A percentile compares a stretch with the other conserved stretches of the same genome.
phyloP scores from a whole-genome alignment of 2,888 invertebrate species.

The Leptinotarsa peninsularis region DNA sequence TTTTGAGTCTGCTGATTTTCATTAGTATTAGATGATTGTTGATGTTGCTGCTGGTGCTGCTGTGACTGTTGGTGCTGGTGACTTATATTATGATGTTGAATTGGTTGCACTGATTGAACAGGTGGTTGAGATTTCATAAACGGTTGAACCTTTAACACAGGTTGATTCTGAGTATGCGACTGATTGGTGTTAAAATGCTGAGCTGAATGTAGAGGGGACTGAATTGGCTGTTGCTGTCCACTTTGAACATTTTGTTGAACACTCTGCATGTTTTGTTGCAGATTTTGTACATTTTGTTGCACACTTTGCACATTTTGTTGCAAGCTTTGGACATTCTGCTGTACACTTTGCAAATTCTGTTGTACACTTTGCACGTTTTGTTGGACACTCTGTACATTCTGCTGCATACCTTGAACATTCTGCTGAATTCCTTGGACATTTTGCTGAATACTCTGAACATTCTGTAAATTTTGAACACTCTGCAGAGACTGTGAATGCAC shows the following conservation, averaged over 20 bases:
- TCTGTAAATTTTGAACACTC: constrained; percentile 42
- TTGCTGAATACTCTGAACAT: constrained; percentile 44
- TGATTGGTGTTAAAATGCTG: constrained; percentile 48
- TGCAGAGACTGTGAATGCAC: constrained; percentile 48
- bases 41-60: constrained; percentile 47
- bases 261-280: constrained; percentile 46
- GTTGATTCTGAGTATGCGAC: constrained; percentile 55
- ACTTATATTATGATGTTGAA: constrained; percentile 53
- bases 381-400: constrained; percentile 38
- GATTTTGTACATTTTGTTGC: constrained; percentile 45
- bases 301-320: constrained; percentile 42
- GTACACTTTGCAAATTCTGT: constrained; percentile 43
- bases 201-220: constrained; percentile 46
- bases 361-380: constrained; percentile 44
- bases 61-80: constrained; percentile 50
- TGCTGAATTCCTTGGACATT: constrained; percentile 38
- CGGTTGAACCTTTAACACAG: constrained; percentile 61
- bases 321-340: constrained; percentile 31
- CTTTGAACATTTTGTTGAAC: constrained; percentile 42
- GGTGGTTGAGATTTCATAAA: constrained; percentile 64
- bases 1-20: constrained; percentile 48
- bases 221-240: constrained; percentile 44
- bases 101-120: constrained; percentile 63
- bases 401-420: constrained; percentile 38
- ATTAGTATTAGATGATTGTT: constrained; percentile 37